Conservation (phyloP, 2,113 vertebrate genomes). For the Empidonax alnorum region DNA sequence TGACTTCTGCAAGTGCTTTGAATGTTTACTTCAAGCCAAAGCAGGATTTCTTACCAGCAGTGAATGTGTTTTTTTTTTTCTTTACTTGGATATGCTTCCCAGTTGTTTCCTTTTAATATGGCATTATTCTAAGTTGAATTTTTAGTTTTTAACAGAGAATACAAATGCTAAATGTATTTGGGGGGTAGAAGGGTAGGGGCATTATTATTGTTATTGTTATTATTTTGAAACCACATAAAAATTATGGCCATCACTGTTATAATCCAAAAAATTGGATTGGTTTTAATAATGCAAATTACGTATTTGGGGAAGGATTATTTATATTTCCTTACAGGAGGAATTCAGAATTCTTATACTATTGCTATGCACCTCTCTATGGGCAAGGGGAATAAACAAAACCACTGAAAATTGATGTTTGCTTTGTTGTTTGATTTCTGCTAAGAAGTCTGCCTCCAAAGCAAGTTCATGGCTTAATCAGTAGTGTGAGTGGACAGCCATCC, state of each 20-base stretch:
- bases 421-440: neutral
- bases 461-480: neutral
- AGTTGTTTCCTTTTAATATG: neutral
- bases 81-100: neutral
- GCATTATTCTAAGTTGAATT: neutral
- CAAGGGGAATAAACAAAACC: neutral
- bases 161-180: neutral
- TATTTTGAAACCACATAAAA: neutral
- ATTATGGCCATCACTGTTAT: neutral
- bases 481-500: neutral
- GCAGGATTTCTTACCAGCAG: neutral
- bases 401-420: neutral
- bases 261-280: neutral
- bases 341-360: neutral
- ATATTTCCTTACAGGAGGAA: neutral
- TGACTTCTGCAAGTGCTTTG: neutral
- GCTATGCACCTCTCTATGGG: neutral
- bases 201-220: neutral
- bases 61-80: neutral
- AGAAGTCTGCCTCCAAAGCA: neutral
- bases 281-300: neutral
- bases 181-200: neutral
- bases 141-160: neutral
- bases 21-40: neutral
- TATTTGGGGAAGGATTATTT: neutral